phyloP scores from a whole-genome alignment of 2,113 vertebrate genomes.

The Gorsachius goisagi region DNA sequence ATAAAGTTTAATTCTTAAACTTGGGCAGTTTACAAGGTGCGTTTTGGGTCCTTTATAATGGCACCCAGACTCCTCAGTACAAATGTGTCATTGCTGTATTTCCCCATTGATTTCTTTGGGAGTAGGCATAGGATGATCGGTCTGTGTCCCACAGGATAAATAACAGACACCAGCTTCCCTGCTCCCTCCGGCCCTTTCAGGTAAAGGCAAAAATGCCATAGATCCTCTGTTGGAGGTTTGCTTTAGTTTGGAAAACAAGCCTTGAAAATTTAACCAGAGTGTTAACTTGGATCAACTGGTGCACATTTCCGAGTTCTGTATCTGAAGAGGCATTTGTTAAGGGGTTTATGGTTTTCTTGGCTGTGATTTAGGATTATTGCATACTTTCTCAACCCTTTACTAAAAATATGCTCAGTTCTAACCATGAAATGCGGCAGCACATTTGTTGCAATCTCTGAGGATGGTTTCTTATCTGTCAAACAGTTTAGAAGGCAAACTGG shows the following conservation, averaged over 20 bases:
- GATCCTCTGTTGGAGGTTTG: not conserved
- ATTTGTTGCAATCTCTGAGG: conserved; percentile 58
- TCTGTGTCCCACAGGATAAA: not conserved
- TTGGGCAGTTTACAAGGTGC: not conserved
- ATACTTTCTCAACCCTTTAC: conserved; percentile 53
- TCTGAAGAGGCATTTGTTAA: not conserved
- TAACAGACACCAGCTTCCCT: not conserved
- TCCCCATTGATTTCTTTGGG: not conserved
- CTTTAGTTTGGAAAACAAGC: not conserved
- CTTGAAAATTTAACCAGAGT: not conserved
- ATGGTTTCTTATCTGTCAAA: conserved; percentile 63
- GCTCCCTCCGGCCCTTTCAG: not conserved
- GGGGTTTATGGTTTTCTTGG: conserved; percentile 31
- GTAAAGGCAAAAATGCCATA: not conserved
- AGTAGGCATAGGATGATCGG: not conserved
- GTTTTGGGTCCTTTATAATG: not conserved
- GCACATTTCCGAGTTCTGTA: not conserved
- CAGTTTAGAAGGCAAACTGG: conserved; percentile 54
- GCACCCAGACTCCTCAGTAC: not conserved
- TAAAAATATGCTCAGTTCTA: conserved; percentile 42
- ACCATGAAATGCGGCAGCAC: conserved; percentile 50
- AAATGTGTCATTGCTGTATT: not conserved
- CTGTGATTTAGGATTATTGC: conserved; percentile 50
- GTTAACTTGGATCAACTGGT: not conserved
- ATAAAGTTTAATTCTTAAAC: not conserved